Conservation (phyloP, 2,113 vertebrate genomes). For the Tamias sibiricus region DNA sequence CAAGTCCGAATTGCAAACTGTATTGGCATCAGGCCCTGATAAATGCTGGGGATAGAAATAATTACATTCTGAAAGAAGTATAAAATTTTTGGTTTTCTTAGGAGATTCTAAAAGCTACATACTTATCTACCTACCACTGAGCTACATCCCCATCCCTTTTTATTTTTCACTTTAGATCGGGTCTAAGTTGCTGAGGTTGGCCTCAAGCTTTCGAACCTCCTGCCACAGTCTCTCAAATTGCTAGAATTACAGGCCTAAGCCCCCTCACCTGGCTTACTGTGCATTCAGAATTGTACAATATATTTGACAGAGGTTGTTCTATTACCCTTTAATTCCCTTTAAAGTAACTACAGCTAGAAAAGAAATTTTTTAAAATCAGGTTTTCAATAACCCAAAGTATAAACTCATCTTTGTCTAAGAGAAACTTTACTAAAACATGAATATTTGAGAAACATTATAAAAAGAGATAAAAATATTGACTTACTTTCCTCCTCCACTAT, state of each 20-base stretch:
- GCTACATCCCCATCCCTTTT: too few species aligned
- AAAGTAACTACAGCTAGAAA: conserved; percentile 18
- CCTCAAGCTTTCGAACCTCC: too few species aligned
- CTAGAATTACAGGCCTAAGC: too few species aligned
- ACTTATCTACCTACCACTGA: too few species aligned
- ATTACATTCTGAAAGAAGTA: not conserved
- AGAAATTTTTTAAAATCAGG: not conserved
- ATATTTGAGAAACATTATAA: fast-evolving
- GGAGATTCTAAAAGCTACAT: not conserved
- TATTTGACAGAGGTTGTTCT: not conserved
- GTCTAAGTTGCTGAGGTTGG: too few species aligned
- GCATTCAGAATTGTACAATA: not conserved
- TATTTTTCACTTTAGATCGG: too few species aligned
- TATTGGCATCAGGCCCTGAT: not conserved
- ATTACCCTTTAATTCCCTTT: conserved; percentile 20
- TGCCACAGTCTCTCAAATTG: too few species aligned
- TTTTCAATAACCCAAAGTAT: not conserved
- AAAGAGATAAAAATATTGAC: conserved; percentile 29
- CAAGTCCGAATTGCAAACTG: not conserved
- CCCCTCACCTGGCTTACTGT: too few species aligned
- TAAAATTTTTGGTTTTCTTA: conserved; percentile 7
- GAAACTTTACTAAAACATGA: not conserved
- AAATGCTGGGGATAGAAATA: not conserved
- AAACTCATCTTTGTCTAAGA: not conserved
- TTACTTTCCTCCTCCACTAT: conserved; percentile 95